Evolutionary conservation across 1,140 invertebrate genomes (phyloP).

Genomic region (Ylistrum balloti): DNA sequence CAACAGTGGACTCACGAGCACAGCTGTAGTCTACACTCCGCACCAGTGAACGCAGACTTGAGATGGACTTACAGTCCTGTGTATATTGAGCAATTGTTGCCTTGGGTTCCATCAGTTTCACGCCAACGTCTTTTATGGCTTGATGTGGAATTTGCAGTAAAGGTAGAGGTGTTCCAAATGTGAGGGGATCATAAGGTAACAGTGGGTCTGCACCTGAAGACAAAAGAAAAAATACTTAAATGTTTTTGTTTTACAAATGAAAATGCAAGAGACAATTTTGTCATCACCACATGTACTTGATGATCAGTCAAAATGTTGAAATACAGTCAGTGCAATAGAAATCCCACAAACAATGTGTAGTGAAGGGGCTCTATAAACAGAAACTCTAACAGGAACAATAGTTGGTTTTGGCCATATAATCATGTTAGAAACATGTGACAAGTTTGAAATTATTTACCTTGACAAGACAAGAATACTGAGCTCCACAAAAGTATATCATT

Average conservation of each 20-base stretch:
- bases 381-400: too few relatives aligned
- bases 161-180: slow-evolving; percentile 83
- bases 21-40: slow-evolving; percentile 75
- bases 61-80: slow-evolving; percentile 82
- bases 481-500: too few relatives aligned
- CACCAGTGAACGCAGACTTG: slow-evolving; percentile 79
- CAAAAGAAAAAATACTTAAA: not conserved
- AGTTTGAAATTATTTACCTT: too few relatives aligned
- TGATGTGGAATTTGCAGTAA: slow-evolving; percentile 83
- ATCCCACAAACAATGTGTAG: too few relatives aligned
- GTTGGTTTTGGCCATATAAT: too few relatives aligned
- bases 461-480: too few relatives aligned
- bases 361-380: too few relatives aligned
- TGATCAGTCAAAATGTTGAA: too few relatives aligned
- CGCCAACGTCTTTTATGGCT: slow-evolving; percentile 83
- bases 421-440: too few relatives aligned
- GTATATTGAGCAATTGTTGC: slow-evolving; percentile 83
- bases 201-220: slow-evolving; percentile 78
- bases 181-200: slow-evolving; percentile 81
- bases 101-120: slow-evolving; percentile 81
- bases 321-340: too few relatives aligned
- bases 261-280: not conserved
- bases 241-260: not conserved
- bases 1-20: slow-evolving; percentile 87
- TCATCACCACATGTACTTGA: too few relatives aligned